phyloP scores from a whole-genome alignment of 2,113 vertebrate species.

The Gallinago jamesoni region DNA sequence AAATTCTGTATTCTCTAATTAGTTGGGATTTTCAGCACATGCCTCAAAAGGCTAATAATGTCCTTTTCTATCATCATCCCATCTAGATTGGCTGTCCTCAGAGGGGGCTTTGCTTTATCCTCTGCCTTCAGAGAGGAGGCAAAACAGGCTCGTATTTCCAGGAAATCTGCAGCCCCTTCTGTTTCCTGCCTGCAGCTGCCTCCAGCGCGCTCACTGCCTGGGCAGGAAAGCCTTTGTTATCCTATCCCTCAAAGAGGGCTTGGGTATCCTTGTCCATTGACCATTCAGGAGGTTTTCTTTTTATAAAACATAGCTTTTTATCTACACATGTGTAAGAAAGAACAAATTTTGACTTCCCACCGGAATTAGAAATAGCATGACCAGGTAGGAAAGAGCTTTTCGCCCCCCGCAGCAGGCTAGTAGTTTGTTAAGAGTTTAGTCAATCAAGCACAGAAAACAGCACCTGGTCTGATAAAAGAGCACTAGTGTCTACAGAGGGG shows the following conservation, averaged over 20 bases:
- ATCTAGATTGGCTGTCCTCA: not conserved
- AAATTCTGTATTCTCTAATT: not conserved
- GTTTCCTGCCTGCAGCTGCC: not conserved
- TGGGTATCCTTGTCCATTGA: not conserved
- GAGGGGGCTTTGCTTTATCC: not conserved
- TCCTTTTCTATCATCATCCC: not conserved
- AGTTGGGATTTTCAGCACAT: not conserved
- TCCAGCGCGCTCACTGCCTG: not conserved
- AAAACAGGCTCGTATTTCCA: not conserved
- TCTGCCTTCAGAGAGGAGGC: not conserved
- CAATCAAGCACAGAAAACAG: conserved; percentile 11
- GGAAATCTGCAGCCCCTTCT: not conserved
- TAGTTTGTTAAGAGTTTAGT: not conserved
- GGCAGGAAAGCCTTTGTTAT: not conserved
- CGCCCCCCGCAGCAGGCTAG: not conserved
- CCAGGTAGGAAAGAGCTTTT: not conserved
- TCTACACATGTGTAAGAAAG: not conserved
- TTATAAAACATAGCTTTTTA: not conserved
- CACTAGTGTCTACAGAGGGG: not conserved
- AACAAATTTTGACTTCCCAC: not conserved
- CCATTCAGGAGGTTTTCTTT: not conserved
- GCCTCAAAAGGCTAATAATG: not conserved
- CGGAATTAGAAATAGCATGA: not conserved
- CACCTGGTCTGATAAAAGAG: not conserved
- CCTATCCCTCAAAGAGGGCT: not conserved